phyloP scores from a whole-genome alignment of 2,888 invertebrate genomes.

The Drosophila suboccidentalis region DNA sequence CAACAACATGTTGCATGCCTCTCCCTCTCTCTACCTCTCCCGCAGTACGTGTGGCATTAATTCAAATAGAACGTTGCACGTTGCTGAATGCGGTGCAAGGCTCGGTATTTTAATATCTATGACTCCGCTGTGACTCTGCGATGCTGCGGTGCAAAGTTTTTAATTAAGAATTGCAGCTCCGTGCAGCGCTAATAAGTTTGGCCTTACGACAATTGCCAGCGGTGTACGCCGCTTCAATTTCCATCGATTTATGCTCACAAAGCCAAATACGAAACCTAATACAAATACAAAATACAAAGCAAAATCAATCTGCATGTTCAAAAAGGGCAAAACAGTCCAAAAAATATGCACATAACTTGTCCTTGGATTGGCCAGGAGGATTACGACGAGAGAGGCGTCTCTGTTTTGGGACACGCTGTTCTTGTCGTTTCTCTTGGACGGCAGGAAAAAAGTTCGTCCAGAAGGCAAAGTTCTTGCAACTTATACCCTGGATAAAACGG shows the following conservation, averaged over 20 bases:
- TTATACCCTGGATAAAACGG: conserved; percentile 8
- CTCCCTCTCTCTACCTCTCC: not conserved
- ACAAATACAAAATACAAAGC: conserved; percentile 20
- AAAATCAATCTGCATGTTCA: conserved; percentile 73
- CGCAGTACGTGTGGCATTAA: conserved; percentile 37
- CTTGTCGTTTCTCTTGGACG: conserved; percentile 39
- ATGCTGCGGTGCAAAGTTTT: conserved; percentile 51
- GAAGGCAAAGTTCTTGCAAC: conserved; percentile 33
- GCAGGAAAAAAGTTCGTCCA: conserved; percentile 49
- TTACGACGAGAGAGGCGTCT: not conserved
- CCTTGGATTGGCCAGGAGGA: conserved; percentile 17
- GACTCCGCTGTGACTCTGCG: conserved; percentile 30
- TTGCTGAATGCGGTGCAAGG: not conserved
- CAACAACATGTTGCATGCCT: conserved; percentile 55
- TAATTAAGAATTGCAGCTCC: conserved; percentile 64
- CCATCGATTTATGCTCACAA: conserved; percentile 13
- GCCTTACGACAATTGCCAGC: conserved; percentile 17
- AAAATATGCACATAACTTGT: conserved; percentile 71
- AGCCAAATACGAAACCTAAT: conserved; percentile 11
- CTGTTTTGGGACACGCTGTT: conserved; percentile 26
- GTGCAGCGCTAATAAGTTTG: conserved; percentile 28
- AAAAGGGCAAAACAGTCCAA: conserved; percentile 33
- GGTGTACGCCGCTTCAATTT: not conserved
- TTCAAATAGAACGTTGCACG: conserved; percentile 27
- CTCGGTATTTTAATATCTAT: conserved; percentile 46